Evolutionary conservation across 1,140 invertebrate genomes (phyloP).

Genomic region (Leptopilina boulardi): DNA sequence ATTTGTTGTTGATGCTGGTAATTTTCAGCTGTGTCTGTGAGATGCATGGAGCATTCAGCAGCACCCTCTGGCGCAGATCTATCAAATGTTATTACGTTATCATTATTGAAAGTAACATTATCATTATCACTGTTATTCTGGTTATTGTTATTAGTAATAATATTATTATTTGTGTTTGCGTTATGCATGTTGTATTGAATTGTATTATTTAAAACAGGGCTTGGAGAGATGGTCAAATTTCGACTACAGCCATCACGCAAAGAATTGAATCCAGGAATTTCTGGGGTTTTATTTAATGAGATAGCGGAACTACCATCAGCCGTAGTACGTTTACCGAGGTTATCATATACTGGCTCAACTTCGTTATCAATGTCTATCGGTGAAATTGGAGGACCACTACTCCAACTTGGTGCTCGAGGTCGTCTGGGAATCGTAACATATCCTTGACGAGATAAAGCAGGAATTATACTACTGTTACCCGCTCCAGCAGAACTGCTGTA

Average conservation of each 20-base stretch:
- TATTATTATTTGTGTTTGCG: constrained; percentile 35
- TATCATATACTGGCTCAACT: constrained; percentile 89
- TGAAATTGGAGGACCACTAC: constrained; percentile 78
- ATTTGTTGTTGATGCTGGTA: constrained; percentile 69
- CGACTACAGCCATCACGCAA: constrained; percentile 61
- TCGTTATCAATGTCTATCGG: constrained; percentile 71
- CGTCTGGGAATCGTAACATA: constrained; percentile 91
- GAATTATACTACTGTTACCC: constrained; percentile 73
- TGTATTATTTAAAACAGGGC: constrained; percentile 59
- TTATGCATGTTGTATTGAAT: constrained; percentile 67
- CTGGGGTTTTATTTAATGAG: constrained; percentile 82
- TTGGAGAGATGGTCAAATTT: constrained; percentile 78
- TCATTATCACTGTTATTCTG: neutral
- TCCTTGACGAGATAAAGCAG: constrained; percentile 83
- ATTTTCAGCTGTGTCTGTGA: constrained; percentile 64
- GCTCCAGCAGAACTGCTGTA: constrained; percentile 77
- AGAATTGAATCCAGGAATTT: constrained; percentile 59
- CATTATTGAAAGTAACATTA: neutral
- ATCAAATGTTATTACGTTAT: constrained; percentile 68
- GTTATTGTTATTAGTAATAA: neutral
- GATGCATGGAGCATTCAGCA: constrained; percentile 75
- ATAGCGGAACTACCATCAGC: constrained; percentile 88
- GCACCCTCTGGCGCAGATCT: constrained; percentile 82
- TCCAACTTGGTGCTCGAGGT: constrained; percentile 89
- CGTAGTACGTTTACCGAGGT: constrained; percentile 88